Base-by-base conservation (phyloP, 92 coral and sea anemone species). In the Blastomussa wellsi region DNA sequence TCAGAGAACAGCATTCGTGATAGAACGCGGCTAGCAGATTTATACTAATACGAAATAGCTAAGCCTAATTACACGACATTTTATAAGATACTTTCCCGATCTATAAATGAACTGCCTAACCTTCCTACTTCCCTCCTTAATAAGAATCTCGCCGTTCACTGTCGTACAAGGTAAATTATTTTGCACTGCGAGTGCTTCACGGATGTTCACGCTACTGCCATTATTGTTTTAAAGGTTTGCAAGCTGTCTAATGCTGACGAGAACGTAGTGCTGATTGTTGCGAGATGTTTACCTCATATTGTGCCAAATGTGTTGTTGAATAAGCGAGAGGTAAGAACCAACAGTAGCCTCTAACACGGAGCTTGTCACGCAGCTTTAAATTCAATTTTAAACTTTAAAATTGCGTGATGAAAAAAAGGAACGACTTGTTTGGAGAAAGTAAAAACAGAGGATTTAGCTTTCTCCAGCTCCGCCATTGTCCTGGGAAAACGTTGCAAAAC, bases 241-340 rank as follows among this genome's bases (percentile, higher is more conserved):
- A 94, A 91, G 84, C 86, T 97, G 77, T 92, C 97, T 19, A 91
- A 95, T 76, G 92, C 96, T 1, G 95, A 96, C 81, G 97, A 94
- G 64, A 96, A 95, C 59, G 89, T 88, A 6, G 99, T 97, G 26
- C 83, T 92, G 37, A 95, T 97, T 76, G 69, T 97, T 32, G 92
- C 99, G 41, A 80, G 99, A 77, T 97, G 99, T 71, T 90, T 97
- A 41, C 99, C 99, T 13, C 99, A 97, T 62, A 97, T 97, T 74
- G 97, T 97, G 7, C 99, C 99, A 0, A 97, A 97, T 76, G 99
- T 97, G 28, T 85, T 96, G 77, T 82, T 96, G 28, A 96, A 96
- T 86, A 96, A 96, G 80, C 85, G 99, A 83, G 99, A 96, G 93
- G 98, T 93, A 81, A 28, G 82, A 11, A 15, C 17, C 44, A 3